These are phyloP conservation scores for Tuberolachnus salignus DNA, from an alignment of 2,888 invertebrate species.

Conservation along the genomic window DNA sequence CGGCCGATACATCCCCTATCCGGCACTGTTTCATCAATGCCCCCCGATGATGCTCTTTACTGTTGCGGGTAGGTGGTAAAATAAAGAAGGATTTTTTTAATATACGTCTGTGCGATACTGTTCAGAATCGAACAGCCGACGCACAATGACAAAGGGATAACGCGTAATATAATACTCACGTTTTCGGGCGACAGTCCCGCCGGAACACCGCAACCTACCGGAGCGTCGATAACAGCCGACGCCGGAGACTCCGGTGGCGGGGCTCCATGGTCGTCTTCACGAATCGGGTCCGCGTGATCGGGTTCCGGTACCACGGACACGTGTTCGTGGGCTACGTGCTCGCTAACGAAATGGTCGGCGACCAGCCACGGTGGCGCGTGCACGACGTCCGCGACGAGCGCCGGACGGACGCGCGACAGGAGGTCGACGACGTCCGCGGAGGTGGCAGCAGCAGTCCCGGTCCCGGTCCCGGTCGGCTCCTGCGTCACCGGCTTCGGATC, in stretches of 20 bases:
- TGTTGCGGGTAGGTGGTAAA: too few species aligned
- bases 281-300: constrained; percentile 52
- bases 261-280: constrained; percentile 34
- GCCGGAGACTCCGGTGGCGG: not conserved
- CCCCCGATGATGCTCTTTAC: too few species aligned
- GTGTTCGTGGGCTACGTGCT: constrained; percentile 57
- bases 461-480: not conserved
- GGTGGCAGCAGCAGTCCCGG: not conserved
- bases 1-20: too few species aligned
- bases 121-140: too few species aligned
- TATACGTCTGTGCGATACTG: too few species aligned
- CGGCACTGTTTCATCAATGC: too few species aligned
- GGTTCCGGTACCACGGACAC: constrained; percentile 57
- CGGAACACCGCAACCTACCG: not conserved
- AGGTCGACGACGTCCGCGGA: too few species aligned
- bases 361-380: constrained; percentile 59
- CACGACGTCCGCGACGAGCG: constrained; percentile 16
- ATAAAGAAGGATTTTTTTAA: too few species aligned
- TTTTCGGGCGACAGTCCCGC: not conserved
- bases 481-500: too few species aligned
- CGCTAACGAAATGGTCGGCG: constrained; percentile 58
- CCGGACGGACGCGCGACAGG: constrained; percentile 14
- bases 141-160: too few species aligned
- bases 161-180: constrained; percentile 1
- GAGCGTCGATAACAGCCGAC: not conserved